phyloP scores from a whole-genome alignment of 2,888 invertebrate genomes.

The Dasypolia templi region DNA sequence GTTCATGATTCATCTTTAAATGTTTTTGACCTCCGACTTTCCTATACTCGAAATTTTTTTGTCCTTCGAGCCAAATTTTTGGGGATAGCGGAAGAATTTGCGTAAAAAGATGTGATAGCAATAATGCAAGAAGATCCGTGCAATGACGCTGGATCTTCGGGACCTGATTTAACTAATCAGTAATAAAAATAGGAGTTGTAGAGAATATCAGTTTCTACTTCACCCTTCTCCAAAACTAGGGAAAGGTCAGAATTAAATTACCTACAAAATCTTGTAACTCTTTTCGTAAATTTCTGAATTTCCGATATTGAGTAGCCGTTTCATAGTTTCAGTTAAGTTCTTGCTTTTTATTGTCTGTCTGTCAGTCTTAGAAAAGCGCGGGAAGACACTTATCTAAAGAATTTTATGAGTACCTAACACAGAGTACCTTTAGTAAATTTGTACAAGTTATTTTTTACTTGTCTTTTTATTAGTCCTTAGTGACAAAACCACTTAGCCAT shows the following conservation, averaged over 20 bases:
- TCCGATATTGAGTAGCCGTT: neutral
- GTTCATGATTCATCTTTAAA: conserved; percentile 40
- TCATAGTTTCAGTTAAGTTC: neutral
- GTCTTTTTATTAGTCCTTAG: neutral
- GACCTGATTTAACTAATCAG: neutral
- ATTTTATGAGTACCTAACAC: neutral
- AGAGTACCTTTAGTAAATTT: too few relatives aligned
- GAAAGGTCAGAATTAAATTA: neutral
- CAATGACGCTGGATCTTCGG: neutral
- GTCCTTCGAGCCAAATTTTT: neutral
- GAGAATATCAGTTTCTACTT: neutral
- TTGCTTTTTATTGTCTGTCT: neutral
- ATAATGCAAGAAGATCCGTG: neutral
- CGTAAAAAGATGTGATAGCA: neutral
- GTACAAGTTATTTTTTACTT: neutral
- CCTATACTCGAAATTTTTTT: neutral
- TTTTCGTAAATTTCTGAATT: too few relatives aligned
- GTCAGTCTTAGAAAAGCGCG: conserved; percentile 15
- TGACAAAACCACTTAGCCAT: too few relatives aligned
- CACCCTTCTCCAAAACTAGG: too few relatives aligned
- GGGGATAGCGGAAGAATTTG: neutral
- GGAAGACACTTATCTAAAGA: neutral
- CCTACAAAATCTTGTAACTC: neutral
- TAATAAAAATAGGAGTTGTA: neutral
- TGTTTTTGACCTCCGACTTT: conserved; percentile 14